phyloP scores from a whole-genome alignment of 1,140 invertebrate genomes.

The Penaeus indicus region DNA sequence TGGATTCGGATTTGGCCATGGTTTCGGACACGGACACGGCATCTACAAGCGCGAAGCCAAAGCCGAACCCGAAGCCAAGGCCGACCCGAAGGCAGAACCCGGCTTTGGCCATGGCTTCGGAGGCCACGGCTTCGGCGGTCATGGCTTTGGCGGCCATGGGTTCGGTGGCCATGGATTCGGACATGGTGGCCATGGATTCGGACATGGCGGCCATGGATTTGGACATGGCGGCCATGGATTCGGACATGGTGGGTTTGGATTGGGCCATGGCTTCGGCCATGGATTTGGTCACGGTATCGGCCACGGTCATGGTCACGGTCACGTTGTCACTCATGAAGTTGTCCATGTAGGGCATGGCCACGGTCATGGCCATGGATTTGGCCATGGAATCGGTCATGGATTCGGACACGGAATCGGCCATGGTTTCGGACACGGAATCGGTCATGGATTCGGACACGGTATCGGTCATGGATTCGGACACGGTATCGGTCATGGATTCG shows the following conservation, averaged over 20 bases:
- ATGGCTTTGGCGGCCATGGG: too few relatives aligned
- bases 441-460: neutral
- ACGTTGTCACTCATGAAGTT: neutral
- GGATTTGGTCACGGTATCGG: neutral
- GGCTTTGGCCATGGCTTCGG: too few relatives aligned
- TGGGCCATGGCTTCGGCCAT: neutral
- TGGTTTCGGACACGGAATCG: neutral
- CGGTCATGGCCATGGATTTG: slow-evolving; percentile 7
- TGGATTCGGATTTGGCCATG: neutral
- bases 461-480: neutral
- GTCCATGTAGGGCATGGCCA: slow-evolving; percentile 2
- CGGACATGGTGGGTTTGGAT: neutral
- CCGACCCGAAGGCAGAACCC: too few relatives aligned
- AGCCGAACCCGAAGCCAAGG: too few relatives aligned
- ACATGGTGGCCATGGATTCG: neutral
- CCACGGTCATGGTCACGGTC: neutral
- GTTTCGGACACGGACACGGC: slow-evolving; percentile 3
- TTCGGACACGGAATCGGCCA: neutral
- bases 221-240: neutral
- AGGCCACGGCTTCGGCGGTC: too few relatives aligned
- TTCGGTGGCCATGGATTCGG: too few relatives aligned
- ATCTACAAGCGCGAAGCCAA: too few relatives aligned
- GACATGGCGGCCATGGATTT: neutral
- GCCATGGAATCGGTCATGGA: neutral
- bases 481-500: too few relatives aligned